Base-by-base conservation (phyloP, 1,140 invertebrate genomes). In the Trichomalopsis sarcophagae region DNA sequence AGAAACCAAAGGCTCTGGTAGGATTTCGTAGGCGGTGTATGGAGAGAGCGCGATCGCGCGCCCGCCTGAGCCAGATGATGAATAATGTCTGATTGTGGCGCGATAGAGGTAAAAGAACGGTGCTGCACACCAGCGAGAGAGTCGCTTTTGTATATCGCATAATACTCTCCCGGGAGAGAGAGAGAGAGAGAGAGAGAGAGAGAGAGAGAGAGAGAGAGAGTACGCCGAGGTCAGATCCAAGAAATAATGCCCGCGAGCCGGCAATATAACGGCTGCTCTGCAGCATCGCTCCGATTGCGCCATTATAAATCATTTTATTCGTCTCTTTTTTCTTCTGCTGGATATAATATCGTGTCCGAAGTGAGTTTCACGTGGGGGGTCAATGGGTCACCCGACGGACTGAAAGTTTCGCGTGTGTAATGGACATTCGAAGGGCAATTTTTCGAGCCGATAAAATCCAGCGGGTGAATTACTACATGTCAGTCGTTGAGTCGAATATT, bases 301-400 rank as follows among this genome's bases (percentile, higher is more conserved):
- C 87, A 89, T 90, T 91, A 92, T 91, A 91, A 92, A 91, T 92
- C 90, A 90, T 88, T 87, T 83, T 88, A 88, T 87, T 82, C 69
- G 14, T 23, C 47, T 81, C 21, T 62, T 55, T 77, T 55, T 77
- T 77, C n/a, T 50, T 50, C 23, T 77, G n/a, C 36, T 82, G 50
- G 47, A 50, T 77, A 84, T 87, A 55, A 85, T 82, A 87, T 77
- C 44, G 23, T n/a, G 13, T 47, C 30, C 27, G 77, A 66, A 9
- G 73, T 47, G 2, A 33, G 5, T 27, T 89, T 90, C 87, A 91
- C 89, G 89, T 89, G 89, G 77, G 84, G 83, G 90, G 90, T 91
- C 88, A 90, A 78, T 83, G 78, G 90, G 87, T 91, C 89, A 73
- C 82, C 84, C 9, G 6, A 0, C 17, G 55, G 17, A 62, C 14